Base-by-base conservation (phyloP, 2,797 vertebrate species). In the Otolemur crassicaudatus region DNA sequence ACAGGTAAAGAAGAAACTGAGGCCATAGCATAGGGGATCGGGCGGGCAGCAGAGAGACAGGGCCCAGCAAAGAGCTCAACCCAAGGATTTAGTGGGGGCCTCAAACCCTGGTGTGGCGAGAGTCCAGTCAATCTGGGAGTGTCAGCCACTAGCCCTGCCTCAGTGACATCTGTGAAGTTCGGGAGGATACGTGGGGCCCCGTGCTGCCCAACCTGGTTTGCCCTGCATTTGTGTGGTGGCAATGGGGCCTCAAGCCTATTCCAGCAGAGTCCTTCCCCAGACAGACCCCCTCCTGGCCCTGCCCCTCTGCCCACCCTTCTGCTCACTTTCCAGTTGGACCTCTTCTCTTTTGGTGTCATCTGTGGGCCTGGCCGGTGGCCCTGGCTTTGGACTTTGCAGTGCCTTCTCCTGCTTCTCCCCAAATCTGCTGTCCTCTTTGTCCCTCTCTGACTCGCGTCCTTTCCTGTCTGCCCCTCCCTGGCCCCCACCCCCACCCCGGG, bases 381-480 rank as follows among this genome's bases (percentile, higher is more conserved):
- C 79, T 43, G 85, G 72, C 90, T 89, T 86, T 89, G 82, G 49
- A 65, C 91, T 95, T 81, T 7, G 69, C n/a, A 19, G 92, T 43
- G 60, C n/a, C 2, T 67, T 84, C 94, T 95, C 92, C 75, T 87
- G 65, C 65, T 83, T 80, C 90, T 80, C 67, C 53, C 84, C 91
- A 79, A 31, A 80, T 89, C 83, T 40, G 23, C 63, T 61, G 31
- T 60, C 92, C 75, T 97, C 69, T 96, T 13, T 94, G 83, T 82
- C 75, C 90, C 72, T 92, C 86, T 91, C 88, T 97, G 91, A 95
- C 53, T 70, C 73, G 75, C n/a, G 29, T 69, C 70, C 58, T 96
- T 72, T 90, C 69, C 65, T 96, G 84, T 96, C 93, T 93, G 87
- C 43, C 77, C 90, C 67, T 90, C 60, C 89, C 91, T 14, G 90